Evolutionary conservation across 2,113 vertebrate genomes (phyloP), one percentile per base, ranked within the genome.

Genomic region (Oreochromis aureus): DNA sequence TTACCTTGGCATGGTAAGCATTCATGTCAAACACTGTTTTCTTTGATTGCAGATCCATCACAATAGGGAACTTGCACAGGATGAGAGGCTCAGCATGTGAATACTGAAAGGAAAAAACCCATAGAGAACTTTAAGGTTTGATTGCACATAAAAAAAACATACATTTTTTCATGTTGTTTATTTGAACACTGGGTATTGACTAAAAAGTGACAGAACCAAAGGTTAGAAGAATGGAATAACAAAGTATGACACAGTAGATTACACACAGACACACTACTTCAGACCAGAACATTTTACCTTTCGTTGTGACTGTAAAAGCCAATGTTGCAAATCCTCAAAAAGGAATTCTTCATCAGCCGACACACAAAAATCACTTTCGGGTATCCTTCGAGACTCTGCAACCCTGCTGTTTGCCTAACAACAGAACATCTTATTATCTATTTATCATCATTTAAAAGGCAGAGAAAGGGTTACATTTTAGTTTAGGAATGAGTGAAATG

Each of bases 1-100:
- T 59, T 32, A 61, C 58, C 58, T 4, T 15, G 19, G 39, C 16
- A n/a, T 1, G 2, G 0, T 0, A 0, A 48, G 54, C 11, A 27
- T 69, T 41, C 19, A 6, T 4, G n/a, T 92, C n/a, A 71, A 94
- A 93, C 30, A 83, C 78, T 1, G 2, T 5, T 44, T 79, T 85
- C 91, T 95, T 95, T 53, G 89, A 46, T 9, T 86, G 18, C 55
- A 94, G 59, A 87, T 94, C 90, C 94, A 95, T 89, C 80, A 95
- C 63, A 18, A 93, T 36, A 2, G 93, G 87, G 32, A 92, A 95
- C 32, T 61, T 41, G 73, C 92, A 90, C 15, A 95, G 53, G 16
- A 92, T 30, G n/a, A 88, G 73, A 3, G 90, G 89, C 53, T 82
- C 24, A 9, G 10, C 1, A 9, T 1, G 1, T 8, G 5, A 2